Conservation (phyloP, 2,888 invertebrate species). For the Habrosyne pyritoides region DNA sequence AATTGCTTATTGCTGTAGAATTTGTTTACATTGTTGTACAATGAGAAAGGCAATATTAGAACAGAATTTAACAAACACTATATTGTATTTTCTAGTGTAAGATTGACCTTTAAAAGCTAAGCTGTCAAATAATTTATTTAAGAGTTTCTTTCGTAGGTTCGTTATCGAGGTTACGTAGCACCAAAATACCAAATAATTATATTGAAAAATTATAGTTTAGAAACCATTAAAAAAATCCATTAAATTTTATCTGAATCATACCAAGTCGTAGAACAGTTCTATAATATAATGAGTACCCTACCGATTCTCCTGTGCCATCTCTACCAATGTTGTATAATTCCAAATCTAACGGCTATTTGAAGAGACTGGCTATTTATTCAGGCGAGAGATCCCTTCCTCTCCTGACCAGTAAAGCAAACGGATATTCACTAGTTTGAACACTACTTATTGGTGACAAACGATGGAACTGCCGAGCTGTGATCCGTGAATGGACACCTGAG, state of each 20-base stretch:
- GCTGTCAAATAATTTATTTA: too few relatives aligned
- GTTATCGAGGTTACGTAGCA: too few relatives aligned
- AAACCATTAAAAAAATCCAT: too few relatives aligned
- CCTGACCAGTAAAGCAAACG: slow-evolving; percentile 56
- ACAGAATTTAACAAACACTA: too few relatives aligned
- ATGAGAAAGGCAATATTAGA: too few relatives aligned
- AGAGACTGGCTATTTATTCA: slow-evolving; percentile 55
- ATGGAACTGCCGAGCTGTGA: slow-evolving; percentile 40
- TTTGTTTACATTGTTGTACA: too few relatives aligned
- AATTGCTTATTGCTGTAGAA: too few relatives aligned
- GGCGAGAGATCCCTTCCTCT: slow-evolving; percentile 51
- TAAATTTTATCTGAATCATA: not conserved
- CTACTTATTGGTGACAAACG: slow-evolving; percentile 42
- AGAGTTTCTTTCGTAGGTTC: too few relatives aligned
- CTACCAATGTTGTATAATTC: slow-evolving; percentile 38
- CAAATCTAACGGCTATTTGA: slow-evolving; percentile 40
- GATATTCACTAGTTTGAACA: slow-evolving; percentile 50
- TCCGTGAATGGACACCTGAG: slow-evolving; percentile 45
- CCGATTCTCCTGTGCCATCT: slow-evolving; percentile 6
- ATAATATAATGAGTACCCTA: not conserved
- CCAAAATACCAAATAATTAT: too few relatives aligned
- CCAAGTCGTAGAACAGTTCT: not conserved
- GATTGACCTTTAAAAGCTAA: too few relatives aligned
- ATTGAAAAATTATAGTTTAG: too few relatives aligned
- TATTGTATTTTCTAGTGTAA: too few relatives aligned